Evolutionary conservation across 2,888 invertebrate species (phyloP), one percentile per base, ranked within the genome.

Genomic region (Phalera bucephala): DNA sequence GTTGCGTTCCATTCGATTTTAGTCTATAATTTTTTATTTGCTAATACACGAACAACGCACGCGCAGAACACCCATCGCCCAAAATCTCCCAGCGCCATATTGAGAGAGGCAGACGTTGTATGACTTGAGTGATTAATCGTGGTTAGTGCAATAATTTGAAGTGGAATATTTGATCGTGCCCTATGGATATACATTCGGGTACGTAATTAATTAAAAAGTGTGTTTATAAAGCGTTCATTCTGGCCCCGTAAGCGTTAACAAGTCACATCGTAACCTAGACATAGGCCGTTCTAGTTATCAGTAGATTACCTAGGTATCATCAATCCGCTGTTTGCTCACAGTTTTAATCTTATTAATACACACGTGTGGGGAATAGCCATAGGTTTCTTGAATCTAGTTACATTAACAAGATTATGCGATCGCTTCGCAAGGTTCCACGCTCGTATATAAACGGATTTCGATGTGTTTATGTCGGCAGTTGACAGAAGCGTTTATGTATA

Each of bases 381-480:
- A 91, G 93, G 93, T 93, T 94, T 94, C 94, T 91, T 89, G 91
- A 93, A 94, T 94, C 93, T 93, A 92, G 92, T 94, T 94, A 94
- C 91, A 90, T 91, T 94, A 94, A 94, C 92, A 91, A 91, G 93
- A 93, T 94, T 93, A 92, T 86, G 87, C 84, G 90, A 90, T 88
- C 88, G 90, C 86, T 91, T 86, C 80, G 83, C 89, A 85, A 88
- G 87, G 88, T 83, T 88, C 82, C 74, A 78, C 86, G 84, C 82
- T 90, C 89, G 89, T 91, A 91, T 92, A 90, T 84, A 91, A 89
- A 86, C 86, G 85, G 88, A 88, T 90, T 88, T 87, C 86, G 81
- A 88, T 89, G 87, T 90, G 91, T 91, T 91, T 90, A 90, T 89
- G 87, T 90, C 90, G 87, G 86, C 89, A 91, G 91, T 91, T 91